Evolutionary conservation across 2,113 vertebrate genomes (phyloP).

Genomic region (Oncorhynchus keta): DNA sequence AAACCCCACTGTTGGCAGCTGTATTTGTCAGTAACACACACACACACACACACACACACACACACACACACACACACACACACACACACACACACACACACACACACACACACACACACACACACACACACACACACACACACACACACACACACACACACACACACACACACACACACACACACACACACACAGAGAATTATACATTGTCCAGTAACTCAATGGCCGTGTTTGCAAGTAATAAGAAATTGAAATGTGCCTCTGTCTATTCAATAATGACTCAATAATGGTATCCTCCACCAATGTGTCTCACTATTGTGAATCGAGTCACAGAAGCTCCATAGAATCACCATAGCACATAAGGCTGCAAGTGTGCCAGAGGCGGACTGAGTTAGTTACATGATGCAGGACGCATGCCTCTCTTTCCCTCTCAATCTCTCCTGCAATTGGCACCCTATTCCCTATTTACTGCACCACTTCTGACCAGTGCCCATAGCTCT

Average conservation of each 20-base stretch:
- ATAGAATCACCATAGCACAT: too few species aligned
- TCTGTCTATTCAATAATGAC: neutral
- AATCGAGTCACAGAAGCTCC: neutral
- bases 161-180: too few species aligned
- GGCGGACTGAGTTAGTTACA: too few species aligned
- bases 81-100: too few species aligned
- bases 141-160: conserved; percentile 6
- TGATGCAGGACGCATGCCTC: too few species aligned
- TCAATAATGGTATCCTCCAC: neutral
- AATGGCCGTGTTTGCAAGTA: conserved; percentile 42
- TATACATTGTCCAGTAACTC: conserved; percentile 30
- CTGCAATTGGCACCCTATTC: too few species aligned
- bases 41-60: neutral
- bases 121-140: neutral
- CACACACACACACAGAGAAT: neutral
- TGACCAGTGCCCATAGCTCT: too few species aligned
- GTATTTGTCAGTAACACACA: conserved; percentile 46
- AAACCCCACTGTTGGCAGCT: conserved; percentile 58
- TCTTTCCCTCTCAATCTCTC: too few species aligned
- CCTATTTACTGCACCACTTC: too few species aligned
- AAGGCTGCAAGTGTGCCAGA: too few species aligned
- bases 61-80: too few species aligned
- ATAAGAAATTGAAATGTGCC: conserved; percentile 32
- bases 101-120: neutral
- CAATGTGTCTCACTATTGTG: neutral